Percentiles rank a stretch among this genome's conserved stretches.
phyloP scores from a whole-genome alignment of 2,888 invertebrate species.

The Apodemia zela region DNA sequence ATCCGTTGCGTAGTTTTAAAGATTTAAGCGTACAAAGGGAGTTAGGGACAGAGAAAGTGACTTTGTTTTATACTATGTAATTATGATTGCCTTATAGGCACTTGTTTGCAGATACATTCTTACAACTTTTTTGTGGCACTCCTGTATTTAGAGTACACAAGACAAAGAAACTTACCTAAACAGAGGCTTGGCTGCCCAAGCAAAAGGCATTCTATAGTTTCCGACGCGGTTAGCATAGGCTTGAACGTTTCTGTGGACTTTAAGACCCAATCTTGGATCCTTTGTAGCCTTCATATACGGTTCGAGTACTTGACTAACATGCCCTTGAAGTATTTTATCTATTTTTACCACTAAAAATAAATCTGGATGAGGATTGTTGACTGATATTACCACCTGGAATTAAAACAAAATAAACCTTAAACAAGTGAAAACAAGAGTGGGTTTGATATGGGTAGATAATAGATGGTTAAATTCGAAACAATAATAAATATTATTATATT shows the following conservation, averaged over 20 bases:
- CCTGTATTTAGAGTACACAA: neutral
- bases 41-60: too few species aligned
- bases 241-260: constrained; percentile 90
- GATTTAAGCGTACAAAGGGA: too few species aligned
- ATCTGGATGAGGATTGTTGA: constrained; percentile 93
- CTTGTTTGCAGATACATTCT: too few species aligned
- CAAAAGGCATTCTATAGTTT: constrained; percentile 96
- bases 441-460: too few species aligned
- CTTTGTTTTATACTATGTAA: too few species aligned
- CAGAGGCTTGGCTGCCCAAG: constrained; percentile 96
- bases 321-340: constrained; percentile 95
- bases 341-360: constrained; percentile 95
- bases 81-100: too few species aligned
- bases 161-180: constrained; percentile 73
- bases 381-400: constrained; percentile 90
- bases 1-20: too few species aligned
- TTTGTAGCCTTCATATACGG: constrained; percentile 91
- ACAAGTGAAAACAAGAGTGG: too few species aligned
- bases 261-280: constrained; percentile 88
- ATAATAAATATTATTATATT: too few species aligned
- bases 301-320: constrained; percentile 90
- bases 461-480: too few species aligned
- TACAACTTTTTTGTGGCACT: too few species aligned
- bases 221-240: constrained; percentile 91
- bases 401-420: neutral